Percentiles rank a stretch among this genome's conserved stretches.
Evolutionary conservation across 92 coral and sea anemone species (phyloP).

Genomic region (Porites cylindrica): DNA sequence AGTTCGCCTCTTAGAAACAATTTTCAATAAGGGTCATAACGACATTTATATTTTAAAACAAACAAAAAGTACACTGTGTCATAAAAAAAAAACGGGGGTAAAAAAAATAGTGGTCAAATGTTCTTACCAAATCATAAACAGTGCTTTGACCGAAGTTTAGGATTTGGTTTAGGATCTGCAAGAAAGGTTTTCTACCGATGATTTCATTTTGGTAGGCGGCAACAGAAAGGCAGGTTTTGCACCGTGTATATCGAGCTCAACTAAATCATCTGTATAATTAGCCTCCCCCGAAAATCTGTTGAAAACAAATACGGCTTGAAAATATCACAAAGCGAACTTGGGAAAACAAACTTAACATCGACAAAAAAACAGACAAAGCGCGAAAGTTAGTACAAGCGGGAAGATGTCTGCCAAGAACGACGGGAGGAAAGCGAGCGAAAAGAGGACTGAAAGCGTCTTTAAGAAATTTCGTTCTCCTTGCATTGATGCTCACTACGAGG

Average conservation of each 20-base stretch:
- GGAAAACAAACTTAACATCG: neutral
- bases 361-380: neutral
- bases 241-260: no score
- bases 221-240: no score
- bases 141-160: no score
- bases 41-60: constrained; percentile 15
- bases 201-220: neutral
- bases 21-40: neutral
- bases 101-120: neutral
- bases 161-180: neutral
- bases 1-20: constrained; percentile 15
- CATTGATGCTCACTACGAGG: constrained; percentile 84
- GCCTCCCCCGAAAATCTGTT: neutral
- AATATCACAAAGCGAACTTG: neutral
- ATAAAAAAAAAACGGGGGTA: neutral
- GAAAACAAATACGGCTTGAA: neutral
- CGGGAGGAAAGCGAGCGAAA: neutral
- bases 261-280: neutral
- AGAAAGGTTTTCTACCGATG: neutral
- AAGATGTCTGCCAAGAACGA: constrained; percentile 13
- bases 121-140: neutral
- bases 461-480: constrained; percentile 77
- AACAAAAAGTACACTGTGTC: neutral
- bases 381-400: neutral
- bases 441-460: constrained; percentile 4